Conservation (phyloP, 2,888 invertebrate species). For the Melikaiella ostensackeni region DNA sequence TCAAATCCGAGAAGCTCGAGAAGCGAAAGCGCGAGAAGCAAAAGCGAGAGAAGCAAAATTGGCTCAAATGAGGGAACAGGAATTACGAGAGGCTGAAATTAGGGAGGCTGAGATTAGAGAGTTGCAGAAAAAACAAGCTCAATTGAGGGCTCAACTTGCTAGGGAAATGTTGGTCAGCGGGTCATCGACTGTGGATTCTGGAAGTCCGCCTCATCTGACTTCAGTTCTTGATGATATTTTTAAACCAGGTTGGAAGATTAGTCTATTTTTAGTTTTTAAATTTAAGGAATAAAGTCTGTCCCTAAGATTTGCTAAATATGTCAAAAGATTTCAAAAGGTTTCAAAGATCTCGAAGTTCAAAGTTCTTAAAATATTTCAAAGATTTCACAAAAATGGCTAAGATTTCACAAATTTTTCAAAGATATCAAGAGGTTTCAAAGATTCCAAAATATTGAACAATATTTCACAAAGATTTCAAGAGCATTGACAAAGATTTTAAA, state of each 20-base stretch:
- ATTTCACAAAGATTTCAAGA: no score
- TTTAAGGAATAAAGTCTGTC: no score
- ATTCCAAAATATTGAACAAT: no score
- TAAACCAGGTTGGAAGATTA: not conserved
- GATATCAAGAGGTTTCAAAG: no score
- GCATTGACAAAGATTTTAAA: no score
- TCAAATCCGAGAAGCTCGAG: not conserved
- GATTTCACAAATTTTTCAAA: no score
- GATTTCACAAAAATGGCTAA: no score
- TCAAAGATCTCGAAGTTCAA: no score
- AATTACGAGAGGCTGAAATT: not conserved
- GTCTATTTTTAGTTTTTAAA: no score
- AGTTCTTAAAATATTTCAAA: no score
- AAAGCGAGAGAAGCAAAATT: slow-evolving; percentile 8
- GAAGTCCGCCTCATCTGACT: slow-evolving; percentile 9
- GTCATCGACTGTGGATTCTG: not conserved
- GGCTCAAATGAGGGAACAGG: not conserved
- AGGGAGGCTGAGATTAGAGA: slow-evolving; percentile 7
- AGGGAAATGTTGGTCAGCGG: slow-evolving; percentile 5
- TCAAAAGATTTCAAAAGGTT: no score
- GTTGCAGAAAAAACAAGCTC: slow-evolving; percentile 16
- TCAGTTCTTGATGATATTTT: slow-evolving; percentile 20
- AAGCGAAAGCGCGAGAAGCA: not conserved
- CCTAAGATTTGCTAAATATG: no score
- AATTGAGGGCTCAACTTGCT: slow-evolving; percentile 3